phyloP scores from a whole-genome alignment of 2,113 vertebrate genomes.

The Neogale vison region DNA sequence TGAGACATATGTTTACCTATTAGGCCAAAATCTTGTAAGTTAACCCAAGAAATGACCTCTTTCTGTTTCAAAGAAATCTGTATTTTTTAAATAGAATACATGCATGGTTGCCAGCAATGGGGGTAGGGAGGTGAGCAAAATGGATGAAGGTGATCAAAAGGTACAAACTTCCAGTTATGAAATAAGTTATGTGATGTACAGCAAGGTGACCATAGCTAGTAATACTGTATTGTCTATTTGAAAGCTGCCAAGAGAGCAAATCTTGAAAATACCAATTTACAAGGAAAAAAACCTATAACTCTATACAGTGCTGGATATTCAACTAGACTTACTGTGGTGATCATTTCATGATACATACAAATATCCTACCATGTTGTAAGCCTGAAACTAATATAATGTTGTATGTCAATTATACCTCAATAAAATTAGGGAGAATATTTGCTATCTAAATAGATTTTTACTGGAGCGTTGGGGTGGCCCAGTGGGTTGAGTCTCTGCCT shows the following conservation, averaged over 20 bases:
- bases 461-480: no score
- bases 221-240: background rate
- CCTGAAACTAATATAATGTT: background rate
- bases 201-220: background rate
- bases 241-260: background rate
- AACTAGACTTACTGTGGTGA: background rate
- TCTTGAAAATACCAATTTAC: background rate
- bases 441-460: background rate
- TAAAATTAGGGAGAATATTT: background rate
- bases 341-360: background rate
- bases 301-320: background rate
- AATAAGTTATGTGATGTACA: background rate
- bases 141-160: background rate
- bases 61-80: background rate
- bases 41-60: background rate
- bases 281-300: background rate
- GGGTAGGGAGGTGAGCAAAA: background rate
- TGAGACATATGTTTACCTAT: background rate
- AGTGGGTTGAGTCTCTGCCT: no score
- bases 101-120: background rate
- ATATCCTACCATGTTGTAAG: background rate
- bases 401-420: background rate
- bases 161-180: background rate
- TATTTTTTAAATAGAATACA: background rate
- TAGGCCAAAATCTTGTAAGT: background rate